Percentiles rank a stretch among this genome's conserved stretches.
Conservation (phyloP, 2,797 vertebrate genomes). For the Poeciliopsis gracilis region DNA sequence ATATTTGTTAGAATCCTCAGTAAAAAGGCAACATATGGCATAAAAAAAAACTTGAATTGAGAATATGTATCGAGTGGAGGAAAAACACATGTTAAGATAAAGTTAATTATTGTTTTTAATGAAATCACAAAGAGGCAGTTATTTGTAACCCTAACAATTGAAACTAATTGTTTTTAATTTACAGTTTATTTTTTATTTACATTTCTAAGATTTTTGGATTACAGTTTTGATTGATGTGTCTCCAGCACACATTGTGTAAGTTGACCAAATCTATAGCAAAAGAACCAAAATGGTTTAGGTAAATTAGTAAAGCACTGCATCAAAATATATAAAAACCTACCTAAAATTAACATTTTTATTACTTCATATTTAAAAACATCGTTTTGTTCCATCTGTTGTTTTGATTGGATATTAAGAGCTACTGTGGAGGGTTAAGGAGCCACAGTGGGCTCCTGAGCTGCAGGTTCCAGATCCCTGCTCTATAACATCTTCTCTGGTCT, state of each 20-base stretch:
- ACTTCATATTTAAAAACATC: not conserved
- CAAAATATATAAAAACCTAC: not conserved
- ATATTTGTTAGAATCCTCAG: not conserved
- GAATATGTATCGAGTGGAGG: not conserved
- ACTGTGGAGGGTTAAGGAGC: not conserved
- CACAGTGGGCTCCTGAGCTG: not conserved
- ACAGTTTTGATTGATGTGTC: not conserved
- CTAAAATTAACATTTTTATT: not conserved
- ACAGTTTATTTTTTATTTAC: not conserved
- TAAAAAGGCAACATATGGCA: not conserved
- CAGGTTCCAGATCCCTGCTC: not conserved
- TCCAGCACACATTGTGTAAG: not conserved
- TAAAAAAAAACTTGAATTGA: not conserved
- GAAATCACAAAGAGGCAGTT: not conserved
- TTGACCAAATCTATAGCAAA: not conserved
- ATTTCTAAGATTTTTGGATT: not conserved
- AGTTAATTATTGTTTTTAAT: not conserved
- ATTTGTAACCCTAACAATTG: not conserved
- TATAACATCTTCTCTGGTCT: not conserved
- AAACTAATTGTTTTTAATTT: not conserved
- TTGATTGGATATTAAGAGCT: not conserved
- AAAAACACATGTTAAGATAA: not conserved
- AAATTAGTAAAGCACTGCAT: not conserved
- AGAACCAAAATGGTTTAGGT: not conserved
- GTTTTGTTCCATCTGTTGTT: not conserved